These are phyloP conservation scores for Eurois occulta DNA, from an alignment of 2,888 invertebrate genomes.

Conservation along the genomic window DNA sequence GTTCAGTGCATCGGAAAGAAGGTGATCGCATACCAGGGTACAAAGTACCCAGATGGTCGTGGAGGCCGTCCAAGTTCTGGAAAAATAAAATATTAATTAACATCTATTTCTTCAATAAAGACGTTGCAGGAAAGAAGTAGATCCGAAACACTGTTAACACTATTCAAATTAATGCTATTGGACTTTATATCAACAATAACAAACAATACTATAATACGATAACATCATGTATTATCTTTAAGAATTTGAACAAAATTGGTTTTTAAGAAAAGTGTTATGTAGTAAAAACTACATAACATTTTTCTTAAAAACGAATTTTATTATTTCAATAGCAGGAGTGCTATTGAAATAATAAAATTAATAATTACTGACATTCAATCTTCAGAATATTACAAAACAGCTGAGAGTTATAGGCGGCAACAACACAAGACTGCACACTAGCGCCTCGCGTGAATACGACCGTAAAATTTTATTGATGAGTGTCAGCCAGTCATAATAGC, in stretches of 20 bases:
- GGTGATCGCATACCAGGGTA: conserved; percentile 99
- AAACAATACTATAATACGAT: neutral
- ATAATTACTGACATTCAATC: neutral
- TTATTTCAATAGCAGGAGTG: too few relatives aligned
- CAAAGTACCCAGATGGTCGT: conserved; percentile 97
- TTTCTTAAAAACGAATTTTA: neutral
- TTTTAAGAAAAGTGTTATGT: too few relatives aligned
- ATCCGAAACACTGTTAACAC: neutral
- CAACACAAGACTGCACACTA: conserved; percentile 17
- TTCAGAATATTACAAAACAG: conserved; percentile 17
- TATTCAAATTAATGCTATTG: neutral
- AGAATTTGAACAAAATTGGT: neutral
- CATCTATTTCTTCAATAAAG: neutral
- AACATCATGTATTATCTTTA: neutral
- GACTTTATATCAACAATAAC: neutral
- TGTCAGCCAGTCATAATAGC: neutral
- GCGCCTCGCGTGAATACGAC: conserved; percentile 32
- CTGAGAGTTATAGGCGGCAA: conserved; percentile 4
- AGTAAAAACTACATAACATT: neutral
- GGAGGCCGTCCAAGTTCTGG: conserved; percentile 98
- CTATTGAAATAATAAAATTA: neutral
- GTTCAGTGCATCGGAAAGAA: conserved; percentile 98
- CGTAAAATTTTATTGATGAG: conserved; percentile 49
- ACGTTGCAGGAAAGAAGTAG: neutral
- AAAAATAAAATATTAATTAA: conserved; percentile 5